Conservation (phyloP, 2,797 vertebrate genomes). For the Syngnathus acus region DNA sequence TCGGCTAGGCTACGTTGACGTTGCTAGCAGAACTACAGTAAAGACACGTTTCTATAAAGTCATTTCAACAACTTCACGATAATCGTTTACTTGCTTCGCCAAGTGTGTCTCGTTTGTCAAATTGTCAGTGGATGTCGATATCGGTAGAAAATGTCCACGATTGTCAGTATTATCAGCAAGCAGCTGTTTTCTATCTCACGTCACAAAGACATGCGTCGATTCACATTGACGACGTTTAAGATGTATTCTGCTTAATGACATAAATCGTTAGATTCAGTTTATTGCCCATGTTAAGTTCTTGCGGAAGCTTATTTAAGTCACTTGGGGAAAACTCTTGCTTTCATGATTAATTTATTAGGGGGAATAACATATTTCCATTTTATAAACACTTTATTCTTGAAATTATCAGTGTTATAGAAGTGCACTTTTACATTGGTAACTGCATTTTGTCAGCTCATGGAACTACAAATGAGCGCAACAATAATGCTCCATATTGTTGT, state of each 20-base stretch:
- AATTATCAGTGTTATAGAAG: too few relatives aligned
- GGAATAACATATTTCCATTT: too few relatives aligned
- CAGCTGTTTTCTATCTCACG: not conserved
- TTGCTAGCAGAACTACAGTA: slow-evolving; percentile 13
- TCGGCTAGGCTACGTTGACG: slow-evolving; percentile 16
- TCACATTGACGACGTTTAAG: not conserved
- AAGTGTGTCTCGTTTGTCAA: not conserved
- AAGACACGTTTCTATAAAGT: not conserved
- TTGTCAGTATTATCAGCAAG: not conserved
- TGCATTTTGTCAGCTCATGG: too few relatives aligned
- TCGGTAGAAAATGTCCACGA: not conserved
- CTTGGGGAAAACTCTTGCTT: too few relatives aligned
- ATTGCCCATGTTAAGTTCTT: too few relatives aligned
- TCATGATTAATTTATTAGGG: too few relatives aligned
- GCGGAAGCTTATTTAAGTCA: too few relatives aligned
- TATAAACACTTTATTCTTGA: too few relatives aligned
- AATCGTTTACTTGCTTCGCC: not conserved
- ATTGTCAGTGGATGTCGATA: not conserved
- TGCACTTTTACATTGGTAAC: too few relatives aligned
- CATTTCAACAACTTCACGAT: not conserved
- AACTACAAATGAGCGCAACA: too few relatives aligned
- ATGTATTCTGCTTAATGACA: not conserved
- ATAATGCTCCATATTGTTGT: not conserved
- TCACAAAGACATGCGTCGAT: not conserved
- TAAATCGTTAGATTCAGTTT: not conserved